Conservation (phyloP, 2,113 vertebrate genomes). For the Psophia crepitans region DNA sequence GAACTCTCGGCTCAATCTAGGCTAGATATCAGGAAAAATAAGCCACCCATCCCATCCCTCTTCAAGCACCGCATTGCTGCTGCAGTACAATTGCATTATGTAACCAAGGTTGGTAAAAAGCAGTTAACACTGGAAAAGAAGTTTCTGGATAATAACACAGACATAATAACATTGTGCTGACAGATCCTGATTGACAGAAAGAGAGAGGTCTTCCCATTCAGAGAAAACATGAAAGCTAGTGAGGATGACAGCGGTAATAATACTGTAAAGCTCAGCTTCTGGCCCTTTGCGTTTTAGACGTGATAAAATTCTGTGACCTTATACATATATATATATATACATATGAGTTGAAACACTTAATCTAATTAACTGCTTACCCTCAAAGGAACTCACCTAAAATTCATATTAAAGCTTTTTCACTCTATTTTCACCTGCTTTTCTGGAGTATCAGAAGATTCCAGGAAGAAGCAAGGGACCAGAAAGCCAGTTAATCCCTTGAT, state of each 20-base stretch:
- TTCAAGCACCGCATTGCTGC: not conserved
- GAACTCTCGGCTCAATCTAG: not conserved
- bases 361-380: slow-evolving; percentile 46
- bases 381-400: not conserved
- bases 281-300: not conserved
- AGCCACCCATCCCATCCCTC: not conserved
- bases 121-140: slow-evolving; percentile 5
- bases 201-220: slow-evolving; percentile 16
- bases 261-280: not conserved
- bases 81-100: not conserved
- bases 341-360: slow-evolving; percentile 21
- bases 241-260: slow-evolving; percentile 8
- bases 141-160: slow-evolving; percentile 7
- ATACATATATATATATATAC: not conserved
- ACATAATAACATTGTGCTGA: not conserved
- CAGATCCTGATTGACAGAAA: slow-evolving; percentile 36
- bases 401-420: not conserved
- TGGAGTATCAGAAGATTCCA: not conserved
- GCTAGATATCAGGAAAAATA: not conserved
- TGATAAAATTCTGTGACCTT: not conserved
- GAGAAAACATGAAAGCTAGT: slow-evolving; percentile 26
- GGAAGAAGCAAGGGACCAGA: not conserved
- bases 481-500: not conserved
- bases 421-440: not conserved
- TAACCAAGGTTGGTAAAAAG: not conserved